Evolutionary conservation across 2,113 vertebrate species (phyloP), one percentile per base, ranked within the genome.

Genomic region (Zosterops pallidus): DNA sequence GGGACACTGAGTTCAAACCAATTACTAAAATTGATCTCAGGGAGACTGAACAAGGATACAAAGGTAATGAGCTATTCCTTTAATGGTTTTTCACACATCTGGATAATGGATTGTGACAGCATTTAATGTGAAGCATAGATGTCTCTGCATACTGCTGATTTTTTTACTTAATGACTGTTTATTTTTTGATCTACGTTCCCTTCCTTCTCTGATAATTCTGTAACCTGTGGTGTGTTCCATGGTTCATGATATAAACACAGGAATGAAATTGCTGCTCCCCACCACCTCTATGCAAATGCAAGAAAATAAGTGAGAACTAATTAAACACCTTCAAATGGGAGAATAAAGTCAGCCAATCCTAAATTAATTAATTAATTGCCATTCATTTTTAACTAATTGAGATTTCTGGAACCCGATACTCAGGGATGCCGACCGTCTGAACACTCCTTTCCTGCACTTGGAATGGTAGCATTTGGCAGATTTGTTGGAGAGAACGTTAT

Each of bases 1-100:
- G 99, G 99, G 99, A 99, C 74, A 98, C 97, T 2, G 99, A 99
- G 90, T 99, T 99, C 98, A 99, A 99, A 95, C 98, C 99, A 93
- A 99, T 99, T 96, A 99, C 99, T 94, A 99, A 99, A 98, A 99
- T 99, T 90, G 99, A 99, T 97, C 98, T 99, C 97, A 98, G 98
- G 89, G 99, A 99, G 97, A 98, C 98, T 20, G 99, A 99, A 71
- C 99, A 99, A 97, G 99, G 99, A 82, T 99, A 99, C 97, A 99
- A 99, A 99, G 99, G 99, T 99, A 98, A 97, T 41, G n/a, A 81
- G 74, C 57, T 88, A 11, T 60, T 92, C 86, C 63, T 83, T 83
- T 35, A 79, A 55, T 64, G 44, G 6, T 16, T 76, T 91, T 80
- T 64, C 55, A 63, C 33, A 33, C 14, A 8, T 56, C 68, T 93